Evolutionary conservation across 2,888 invertebrate species (phyloP).

Genomic region (Agrilus biguttatus): DNA sequence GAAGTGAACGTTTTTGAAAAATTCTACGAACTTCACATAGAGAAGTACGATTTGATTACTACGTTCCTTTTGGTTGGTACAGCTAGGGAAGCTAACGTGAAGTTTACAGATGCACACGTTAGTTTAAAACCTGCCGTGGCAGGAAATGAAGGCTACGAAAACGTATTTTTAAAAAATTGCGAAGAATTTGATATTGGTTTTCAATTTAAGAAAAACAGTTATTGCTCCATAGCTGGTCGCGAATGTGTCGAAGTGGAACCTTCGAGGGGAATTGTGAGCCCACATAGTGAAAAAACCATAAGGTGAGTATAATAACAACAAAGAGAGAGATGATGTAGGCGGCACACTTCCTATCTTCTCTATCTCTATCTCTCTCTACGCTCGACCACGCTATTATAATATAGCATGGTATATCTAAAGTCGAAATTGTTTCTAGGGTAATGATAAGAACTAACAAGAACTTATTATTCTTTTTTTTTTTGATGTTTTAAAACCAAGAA

Average conservation of each 20-base stretch:
- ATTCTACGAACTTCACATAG: conserved; percentile 49
- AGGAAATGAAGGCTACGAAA: conserved; percentile 35
- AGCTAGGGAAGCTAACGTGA: conserved; percentile 47
- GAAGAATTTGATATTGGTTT: conserved; percentile 38
- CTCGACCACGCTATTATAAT: too few species aligned
- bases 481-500: too few species aligned
- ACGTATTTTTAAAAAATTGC: conserved; percentile 37
- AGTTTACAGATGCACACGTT: conserved; percentile 42
- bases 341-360: too few species aligned
- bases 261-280: conserved; percentile 33
- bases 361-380: too few species aligned
- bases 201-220: conserved; percentile 37
- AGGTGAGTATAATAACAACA: conserved; percentile 31
- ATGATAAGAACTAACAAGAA: too few species aligned
- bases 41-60: conserved; percentile 37
- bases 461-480: too few species aligned
- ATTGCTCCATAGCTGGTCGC: conserved; percentile 39
- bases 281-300: conserved; percentile 35
- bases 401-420: too few species aligned
- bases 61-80: conserved; percentile 47
- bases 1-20: conserved; percentile 50
- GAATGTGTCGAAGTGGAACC: conserved; percentile 38
- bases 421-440: too few species aligned
- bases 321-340: too few species aligned
- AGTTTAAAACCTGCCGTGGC: conserved; percentile 46